Evolutionary conservation across 1,140 invertebrate species (phyloP), one percentile per base, ranked within the genome.

Genomic region (Dreissena rostriformis): DNA sequence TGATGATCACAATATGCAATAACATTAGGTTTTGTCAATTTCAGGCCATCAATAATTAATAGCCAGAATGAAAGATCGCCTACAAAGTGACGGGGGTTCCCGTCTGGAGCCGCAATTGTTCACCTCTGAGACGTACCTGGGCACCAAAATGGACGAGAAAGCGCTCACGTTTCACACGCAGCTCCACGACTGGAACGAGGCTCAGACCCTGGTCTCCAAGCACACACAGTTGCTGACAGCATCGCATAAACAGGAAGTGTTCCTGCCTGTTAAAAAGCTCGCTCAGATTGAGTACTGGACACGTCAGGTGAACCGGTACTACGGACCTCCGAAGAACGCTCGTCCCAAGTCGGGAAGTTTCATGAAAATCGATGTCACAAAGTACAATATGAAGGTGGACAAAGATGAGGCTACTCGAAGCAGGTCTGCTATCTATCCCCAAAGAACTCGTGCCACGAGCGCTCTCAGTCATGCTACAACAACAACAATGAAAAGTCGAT

Each of bases 321-420:
- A 82, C 61, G 24, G 15, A 51, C 79, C 79, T 24, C 49, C 53
- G 19, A 71, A 39, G n/a, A 29, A 11, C 22, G 8, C 52, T 22
- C 63, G 79, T 55, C 79, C 79, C 51, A 73, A 53, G 51, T 72
- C 79, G 24, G 71, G 79, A 52, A 82, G 71, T 53, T 82, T 82
- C 29, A 82, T 82, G 79, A 82, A 73, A 74, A 82, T 82, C 66
- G 79, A 82, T 82, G 79, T 82, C 22, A 73, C 70, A 52, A 82
- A 82, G 28, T 82, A 74, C 49, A 82, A 82, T 67, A 82, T 82
- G 70, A 82, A 82, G 66, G 71, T 66, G 0, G 79, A 82, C 53
- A 65, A 82, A 28, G 66, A 63, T 49, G 70, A 73, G 15, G 19
- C 11, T 14, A 39, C n/a, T n/a, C 53, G 79, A n/a, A 74, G 70